Percentiles rank a stretch among this genome's conserved stretches.
phyloP scores from a whole-genome alignment of 1,140 invertebrate species.

The Drosophila neocordata region DNA sequence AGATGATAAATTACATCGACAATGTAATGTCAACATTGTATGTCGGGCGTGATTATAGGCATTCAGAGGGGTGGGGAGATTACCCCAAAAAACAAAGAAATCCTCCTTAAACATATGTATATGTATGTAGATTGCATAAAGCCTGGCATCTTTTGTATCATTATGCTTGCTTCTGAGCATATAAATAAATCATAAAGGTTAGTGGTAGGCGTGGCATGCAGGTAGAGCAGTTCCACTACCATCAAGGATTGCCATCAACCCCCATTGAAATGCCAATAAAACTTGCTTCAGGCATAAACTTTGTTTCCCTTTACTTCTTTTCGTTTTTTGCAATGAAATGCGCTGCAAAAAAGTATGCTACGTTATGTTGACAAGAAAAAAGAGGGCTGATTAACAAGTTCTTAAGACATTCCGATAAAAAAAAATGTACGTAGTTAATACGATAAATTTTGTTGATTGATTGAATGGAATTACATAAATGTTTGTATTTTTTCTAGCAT shows the following conservation, averaged over 20 bases:
- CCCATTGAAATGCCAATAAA: constrained; percentile 78
- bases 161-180: constrained; percentile 57
- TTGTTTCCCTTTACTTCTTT: constrained; percentile 28
- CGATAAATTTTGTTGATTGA: no score
- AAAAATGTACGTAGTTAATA: no score
- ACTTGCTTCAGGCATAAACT: constrained; percentile 43
- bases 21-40: constrained; percentile 16
- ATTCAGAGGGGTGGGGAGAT: constrained; percentile 19
- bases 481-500: no score
- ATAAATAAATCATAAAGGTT: constrained; percentile 75
- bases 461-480: no score
- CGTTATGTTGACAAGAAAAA: constrained; percentile 33
- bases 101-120: constrained; percentile 60
- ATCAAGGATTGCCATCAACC: constrained; percentile 47
- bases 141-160: constrained; percentile 71
- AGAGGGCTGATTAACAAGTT: constrained; percentile 11
- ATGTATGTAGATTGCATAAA: constrained; percentile 76
- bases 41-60: constrained; percentile 9
- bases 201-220: constrained; percentile 1
- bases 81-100: constrained; percentile 55
- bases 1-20: constrained; percentile 63
- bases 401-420: no score
- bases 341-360: constrained; percentile 55
- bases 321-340: constrained; percentile 38
- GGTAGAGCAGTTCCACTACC: constrained; percentile 11